phyloP scores from a whole-genome alignment of 2,797 vertebrate genomes.

The Leptoclinus maculatus region DNA sequence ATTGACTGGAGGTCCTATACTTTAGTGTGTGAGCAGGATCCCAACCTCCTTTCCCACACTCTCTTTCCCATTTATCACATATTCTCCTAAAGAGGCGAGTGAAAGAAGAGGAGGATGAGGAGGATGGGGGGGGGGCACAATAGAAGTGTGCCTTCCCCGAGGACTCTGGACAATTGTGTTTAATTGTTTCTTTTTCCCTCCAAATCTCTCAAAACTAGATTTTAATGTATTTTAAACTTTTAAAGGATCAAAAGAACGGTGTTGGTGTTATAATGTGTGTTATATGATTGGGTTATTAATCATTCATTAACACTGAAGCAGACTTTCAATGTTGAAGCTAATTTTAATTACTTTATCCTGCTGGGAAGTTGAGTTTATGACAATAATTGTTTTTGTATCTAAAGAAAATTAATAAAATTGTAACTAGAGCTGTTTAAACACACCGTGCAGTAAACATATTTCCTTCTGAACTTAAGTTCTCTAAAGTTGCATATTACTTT shows the following conservation, averaged over 20 bases:
- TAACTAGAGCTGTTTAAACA: too few relatives aligned
- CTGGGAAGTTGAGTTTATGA: too few relatives aligned
- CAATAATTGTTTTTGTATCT: too few relatives aligned
- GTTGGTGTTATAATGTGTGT: too few relatives aligned
- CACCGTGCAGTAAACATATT: too few relatives aligned
- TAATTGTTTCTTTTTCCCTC: constrained; percentile 65
- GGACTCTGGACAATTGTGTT: constrained; percentile 70
- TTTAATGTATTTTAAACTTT: too few relatives aligned
- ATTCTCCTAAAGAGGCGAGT: constrained; percentile 60
- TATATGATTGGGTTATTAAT: neutral
- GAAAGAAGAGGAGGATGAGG: neutral
- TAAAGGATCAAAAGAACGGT: too few relatives aligned
- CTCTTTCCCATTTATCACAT: constrained; percentile 84
- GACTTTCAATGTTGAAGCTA: neutral
- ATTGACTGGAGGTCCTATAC: neutral
- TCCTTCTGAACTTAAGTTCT: too few relatives aligned
- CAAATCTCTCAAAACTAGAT: neutral
- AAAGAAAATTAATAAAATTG: too few relatives aligned
- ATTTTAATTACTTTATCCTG: too few relatives aligned
- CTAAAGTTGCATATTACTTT: too few relatives aligned
- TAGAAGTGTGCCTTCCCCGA: constrained; percentile 88
- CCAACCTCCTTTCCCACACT: constrained; percentile 87
- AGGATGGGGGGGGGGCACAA: constrained; percentile 65
- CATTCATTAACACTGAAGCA: neutral
- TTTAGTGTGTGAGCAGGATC: neutral